A percentile compares a stretch with the other conserved stretches of the same genome.
phyloP scores from a whole-genome alignment of 1,140 invertebrate species.

The Chymomyza costata region DNA sequence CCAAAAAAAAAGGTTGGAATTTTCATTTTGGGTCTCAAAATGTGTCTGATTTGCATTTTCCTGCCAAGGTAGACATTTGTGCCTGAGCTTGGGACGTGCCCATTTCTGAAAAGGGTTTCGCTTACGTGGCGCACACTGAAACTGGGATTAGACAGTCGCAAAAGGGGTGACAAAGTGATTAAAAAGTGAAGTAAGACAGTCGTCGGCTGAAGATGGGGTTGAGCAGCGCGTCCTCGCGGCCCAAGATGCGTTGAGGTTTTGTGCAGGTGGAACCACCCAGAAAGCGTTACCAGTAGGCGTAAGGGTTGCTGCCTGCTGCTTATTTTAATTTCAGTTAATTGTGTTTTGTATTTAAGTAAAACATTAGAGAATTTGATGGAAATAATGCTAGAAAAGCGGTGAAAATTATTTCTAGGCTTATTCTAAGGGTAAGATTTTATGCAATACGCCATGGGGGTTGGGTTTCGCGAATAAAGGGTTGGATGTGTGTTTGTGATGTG shows the following conservation, averaged over 20 bases:
- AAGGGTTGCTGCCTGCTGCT: slow-evolving; percentile 50
- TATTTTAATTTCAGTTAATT: slow-evolving; percentile 73
- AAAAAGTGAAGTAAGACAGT: slow-evolving; percentile 55
- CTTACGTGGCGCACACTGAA: slow-evolving; percentile 22
- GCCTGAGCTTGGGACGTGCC: not conserved
- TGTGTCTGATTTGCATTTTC: slow-evolving; percentile 65
- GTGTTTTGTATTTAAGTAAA: slow-evolving; percentile 57
- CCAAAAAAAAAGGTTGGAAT: slow-evolving; percentile 20
- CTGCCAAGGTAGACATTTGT: not conserved
- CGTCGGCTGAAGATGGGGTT: slow-evolving; percentile 9
- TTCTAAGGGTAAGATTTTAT: too few relatives aligned
- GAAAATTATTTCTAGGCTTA: slow-evolving; percentile 42
- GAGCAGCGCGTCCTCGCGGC: slow-evolving; percentile 4
- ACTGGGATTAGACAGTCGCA: slow-evolving; percentile 34
- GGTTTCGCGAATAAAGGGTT: slow-evolving; percentile 20
- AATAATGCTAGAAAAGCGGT: slow-evolving; percentile 59
- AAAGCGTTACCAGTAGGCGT: slow-evolving; percentile 4
- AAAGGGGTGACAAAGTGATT: slow-evolving; percentile 69
- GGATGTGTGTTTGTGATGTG: slow-evolving; percentile 25
- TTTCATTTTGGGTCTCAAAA: slow-evolving; percentile 55
- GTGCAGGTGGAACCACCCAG: slow-evolving; percentile 47
- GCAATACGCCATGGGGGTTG: too few relatives aligned
- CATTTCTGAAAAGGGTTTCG: slow-evolving; percentile 54
- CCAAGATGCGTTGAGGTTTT: slow-evolving; percentile 42
- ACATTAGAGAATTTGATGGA: slow-evolving; percentile 62